Conservation (phyloP, 2,797 vertebrate species). For the Periparus ater region DNA sequence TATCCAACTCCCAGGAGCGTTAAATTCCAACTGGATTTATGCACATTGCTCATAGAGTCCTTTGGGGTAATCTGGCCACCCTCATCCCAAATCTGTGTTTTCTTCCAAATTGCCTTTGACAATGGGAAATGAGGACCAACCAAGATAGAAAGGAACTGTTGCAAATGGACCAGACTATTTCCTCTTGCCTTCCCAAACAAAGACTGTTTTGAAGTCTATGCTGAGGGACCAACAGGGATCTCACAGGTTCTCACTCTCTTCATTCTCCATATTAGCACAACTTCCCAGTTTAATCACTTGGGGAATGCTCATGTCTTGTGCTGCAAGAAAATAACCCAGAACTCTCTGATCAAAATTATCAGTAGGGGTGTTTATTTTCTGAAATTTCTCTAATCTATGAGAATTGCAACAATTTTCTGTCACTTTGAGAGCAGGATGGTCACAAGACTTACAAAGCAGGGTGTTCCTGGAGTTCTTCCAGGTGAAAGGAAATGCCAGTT, state of each 20-base stretch:
- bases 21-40: neutral
- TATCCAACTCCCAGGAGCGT: neutral
- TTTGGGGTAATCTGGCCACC: neutral
- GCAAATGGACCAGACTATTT: neutral
- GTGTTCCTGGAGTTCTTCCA: neutral
- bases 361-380: neutral
- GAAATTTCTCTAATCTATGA: neutral
- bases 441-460: neutral
- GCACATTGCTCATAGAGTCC: neutral
- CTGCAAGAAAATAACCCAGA: neutral
- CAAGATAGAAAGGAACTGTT: neutral
- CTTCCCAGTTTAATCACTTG: neutral
- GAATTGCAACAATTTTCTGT: neutral
- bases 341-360: neutral
- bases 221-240: neutral
- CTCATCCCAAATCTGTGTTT: neutral
- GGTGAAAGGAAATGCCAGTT: constrained; percentile 12
- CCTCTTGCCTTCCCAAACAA: constrained; percentile 1
- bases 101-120: neutral
- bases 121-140: neutral
- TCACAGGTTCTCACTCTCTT: neutral
- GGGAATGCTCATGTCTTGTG: neutral
- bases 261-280: neutral
- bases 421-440: neutral
- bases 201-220: neutral